Percentiles rank a stretch among this genome's conserved stretches.
These are phyloP conservation scores for Chymomyza fuscimana DNA, from an alignment of 2,888 invertebrate species.

Conservation along the genomic window DNA sequence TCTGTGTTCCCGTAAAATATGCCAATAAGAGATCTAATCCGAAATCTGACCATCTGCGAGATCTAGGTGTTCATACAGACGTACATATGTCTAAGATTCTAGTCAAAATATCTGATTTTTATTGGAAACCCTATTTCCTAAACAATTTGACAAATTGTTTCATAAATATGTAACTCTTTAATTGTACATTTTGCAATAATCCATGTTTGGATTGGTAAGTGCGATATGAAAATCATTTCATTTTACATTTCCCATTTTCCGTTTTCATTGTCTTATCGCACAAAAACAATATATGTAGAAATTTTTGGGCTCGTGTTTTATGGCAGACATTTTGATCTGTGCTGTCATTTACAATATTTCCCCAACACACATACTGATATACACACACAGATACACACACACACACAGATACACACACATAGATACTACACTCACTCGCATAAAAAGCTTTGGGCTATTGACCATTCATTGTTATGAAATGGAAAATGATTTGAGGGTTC, in stretches of 20 bases:
- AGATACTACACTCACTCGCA: neutral
- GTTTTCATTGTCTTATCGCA: slow-evolving; percentile 13
- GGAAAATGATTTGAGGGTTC: neutral
- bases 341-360: slow-evolving; percentile 65
- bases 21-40: too few species aligned
- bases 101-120: too few species aligned
- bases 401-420: slow-evolving; percentile 2
- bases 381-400: slow-evolving; percentile 9
- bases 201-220: neutral
- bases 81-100: too few species aligned
- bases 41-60: too few species aligned
- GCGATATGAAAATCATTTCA: slow-evolving; percentile 29
- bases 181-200: neutral
- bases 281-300: neutral
- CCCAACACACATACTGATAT: slow-evolving; percentile 16
- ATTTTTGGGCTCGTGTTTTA: slow-evolving; percentile 42
- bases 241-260: slow-evolving; percentile 28
- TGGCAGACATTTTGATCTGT: slow-evolving; percentile 63
- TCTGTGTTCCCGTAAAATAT: too few species aligned
- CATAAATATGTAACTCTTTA: too few species aligned
- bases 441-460: neutral
- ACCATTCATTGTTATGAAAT: neutral
- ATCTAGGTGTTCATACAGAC: too few species aligned
- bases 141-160: too few species aligned
- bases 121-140: too few species aligned